A percentile compares a stretch with the other conserved stretches of the same genome.
Evolutionary conservation across 2,113 vertebrate species (phyloP).

Genomic region (Rhinolophus sinicus): DNA sequence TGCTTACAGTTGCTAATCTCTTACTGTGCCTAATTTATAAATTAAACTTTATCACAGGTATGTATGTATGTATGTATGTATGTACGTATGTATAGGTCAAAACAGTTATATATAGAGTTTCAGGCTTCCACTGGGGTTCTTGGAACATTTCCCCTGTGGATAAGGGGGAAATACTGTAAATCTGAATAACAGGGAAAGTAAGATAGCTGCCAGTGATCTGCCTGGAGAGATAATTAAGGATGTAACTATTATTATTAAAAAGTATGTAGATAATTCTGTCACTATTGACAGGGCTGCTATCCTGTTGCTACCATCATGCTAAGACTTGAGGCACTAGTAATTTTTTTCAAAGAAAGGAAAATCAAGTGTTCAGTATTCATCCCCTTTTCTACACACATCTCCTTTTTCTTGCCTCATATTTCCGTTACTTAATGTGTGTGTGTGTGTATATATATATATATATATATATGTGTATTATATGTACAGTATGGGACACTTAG

Average conservation of each 20-base stretch:
- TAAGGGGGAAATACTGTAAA: not conserved
- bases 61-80: not conserved
- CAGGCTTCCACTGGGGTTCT: not conserved
- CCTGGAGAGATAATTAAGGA: not conserved
- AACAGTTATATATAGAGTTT: not conserved
- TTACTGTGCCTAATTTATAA: not conserved
- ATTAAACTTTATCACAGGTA: not conserved
- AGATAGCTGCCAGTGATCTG: not conserved
- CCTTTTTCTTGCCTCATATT: constrained; percentile 11
- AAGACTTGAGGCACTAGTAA: constrained; percentile 3
- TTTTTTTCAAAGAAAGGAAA: constrained; percentile 51
- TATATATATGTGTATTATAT: not conserved
- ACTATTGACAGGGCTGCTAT: not conserved
- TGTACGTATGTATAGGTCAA: not conserved
- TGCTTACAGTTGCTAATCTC: not conserved
- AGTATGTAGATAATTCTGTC: not conserved
- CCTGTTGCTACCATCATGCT: not conserved
- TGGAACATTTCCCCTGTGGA: not conserved
- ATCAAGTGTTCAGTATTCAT: not conserved
- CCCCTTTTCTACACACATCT: not conserved
- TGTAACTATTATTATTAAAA: not conserved
- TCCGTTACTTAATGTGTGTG: not conserved
- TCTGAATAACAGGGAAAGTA: not conserved
- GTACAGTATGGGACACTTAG: not conserved
- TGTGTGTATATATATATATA: not conserved